Base-by-base conservation (phyloP, 2,113 vertebrate species). In the Pelecanus crispus region DNA sequence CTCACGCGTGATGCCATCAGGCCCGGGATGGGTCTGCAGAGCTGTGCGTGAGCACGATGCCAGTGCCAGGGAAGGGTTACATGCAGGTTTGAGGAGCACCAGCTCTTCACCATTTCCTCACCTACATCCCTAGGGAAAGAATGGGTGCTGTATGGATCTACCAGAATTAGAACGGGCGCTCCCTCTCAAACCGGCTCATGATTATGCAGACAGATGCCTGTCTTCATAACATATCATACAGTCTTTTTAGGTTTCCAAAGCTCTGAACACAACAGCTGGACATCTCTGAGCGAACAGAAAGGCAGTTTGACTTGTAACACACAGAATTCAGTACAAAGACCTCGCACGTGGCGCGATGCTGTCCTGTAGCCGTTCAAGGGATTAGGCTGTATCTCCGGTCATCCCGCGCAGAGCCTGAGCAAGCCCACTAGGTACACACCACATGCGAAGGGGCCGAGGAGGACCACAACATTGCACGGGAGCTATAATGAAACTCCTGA, bases 341-440 rank as follows among this genome's bases (percentile, higher is more conserved):
- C 34, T 74, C 65, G 42, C 44, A 26, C 2, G 1, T 0, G 8
- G 14, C 5, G 34, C 0, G 0, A 9, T 3, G 11, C 59, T n/a
- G 47, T 14, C 61, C 88, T 31, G 8, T 8, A 42, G 20, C 32
- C 52, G 3, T 2, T 13, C 25, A 2, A 26, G 49, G 44, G n/a
- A 34, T 1, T 5, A 16, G 53, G 62, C 36, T 40, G 47, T 53
- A 40, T 7, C 58, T 75, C 47, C 10, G 2, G 11, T 14, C 71
- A 50, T 1, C 71, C 18, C 13, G 7, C 25, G 6, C 16, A 31
- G 45, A 22, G 34, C 21, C 1, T 7, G n/a, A 67, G 66, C 52
- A 47, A 82, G n/a, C 25, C 71, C 53, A 38, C 6, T 14, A 34
- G 17, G 55, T 20, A 32, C 82, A 25, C 17, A 5, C 1, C 1